Base-by-base conservation (phyloP, 2,888 invertebrate species). In the Drosophila merina region DNA sequence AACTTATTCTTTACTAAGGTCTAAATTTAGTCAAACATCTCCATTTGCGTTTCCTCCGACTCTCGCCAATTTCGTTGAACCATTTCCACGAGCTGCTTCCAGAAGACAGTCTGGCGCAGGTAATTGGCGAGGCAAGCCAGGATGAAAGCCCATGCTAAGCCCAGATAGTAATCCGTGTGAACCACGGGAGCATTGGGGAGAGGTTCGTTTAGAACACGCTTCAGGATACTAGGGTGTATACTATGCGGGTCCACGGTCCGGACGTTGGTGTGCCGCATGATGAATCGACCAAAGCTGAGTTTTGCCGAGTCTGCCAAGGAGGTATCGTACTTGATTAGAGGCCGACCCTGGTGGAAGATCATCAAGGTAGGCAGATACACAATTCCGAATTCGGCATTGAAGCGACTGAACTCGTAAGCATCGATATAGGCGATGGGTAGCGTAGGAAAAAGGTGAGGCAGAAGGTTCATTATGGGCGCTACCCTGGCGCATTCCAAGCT, bases 401-500 rank as follows among this genome's bases (percentile, higher is more conserved):
- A 96, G 69, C 96, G 94, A 88, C 95, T 95, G 85, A 96, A 95
- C 89, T 95, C 95, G 79, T 96, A 93, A 1, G 98, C 97, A 93
- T 99, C 98, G 14, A 99, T 94, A 2, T 97, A 98, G 8, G 97
- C 95, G 91, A 98, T 94, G 92, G 96, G 96, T 0, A 99, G 93
- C 79, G 95, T 95, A 1, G 97, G 97, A 92, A 96, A 99, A 3
- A 96, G 95, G 86, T 97, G 93, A 1, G 98, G 96, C 28, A 99
- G 91, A 0, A 98, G 96, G 93, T 99, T 99, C 87, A 95, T 97
- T 89, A 97, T 95, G 5, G 97, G 97, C 0, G 98, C 98, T 6
- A 97, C 96, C 89, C 95, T 94, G 14, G 97, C 96, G 86, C 98
- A 97, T 86, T 98, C 98, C 1, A 96, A 95, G 88, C 99, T 99